A percentile compares a stretch with the other conserved stretches of the same genome.
phyloP scores from a whole-genome alignment of 2,888 invertebrate species.

The Iselma pallidipennis region DNA sequence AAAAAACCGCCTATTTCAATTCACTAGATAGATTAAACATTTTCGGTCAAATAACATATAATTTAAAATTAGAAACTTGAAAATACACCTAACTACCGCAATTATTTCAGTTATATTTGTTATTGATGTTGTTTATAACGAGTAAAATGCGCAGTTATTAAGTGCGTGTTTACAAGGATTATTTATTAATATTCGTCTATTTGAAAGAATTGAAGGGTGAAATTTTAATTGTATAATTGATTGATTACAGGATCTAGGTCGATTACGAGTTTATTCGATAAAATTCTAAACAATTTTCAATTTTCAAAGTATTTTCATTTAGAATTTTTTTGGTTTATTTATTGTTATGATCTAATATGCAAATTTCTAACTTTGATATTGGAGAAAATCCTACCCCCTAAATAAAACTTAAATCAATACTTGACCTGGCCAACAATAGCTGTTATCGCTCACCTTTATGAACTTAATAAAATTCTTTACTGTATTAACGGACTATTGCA shows the following conservation, averaged over 20 bases:
- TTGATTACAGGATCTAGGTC: not conserved
- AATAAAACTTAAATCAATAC: conserved; percentile 22
- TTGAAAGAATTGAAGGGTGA: not conserved
- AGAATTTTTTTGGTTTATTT: too few species aligned
- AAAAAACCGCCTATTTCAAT: too few species aligned
- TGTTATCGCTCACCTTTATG: not conserved
- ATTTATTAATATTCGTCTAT: too few species aligned
- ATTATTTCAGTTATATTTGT: not conserved
- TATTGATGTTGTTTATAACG: not conserved
- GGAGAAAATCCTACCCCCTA: not conserved
- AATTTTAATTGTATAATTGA: not conserved
- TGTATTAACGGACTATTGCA: not conserved
- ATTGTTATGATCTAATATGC: conserved; percentile 17
- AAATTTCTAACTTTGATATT: conserved; percentile 13
- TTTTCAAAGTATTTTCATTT: too few species aligned
- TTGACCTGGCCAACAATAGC: conserved; percentile 11
- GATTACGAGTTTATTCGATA: not conserved
- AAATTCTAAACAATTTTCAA: too few species aligned
- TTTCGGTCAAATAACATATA: not conserved
- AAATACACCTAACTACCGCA: too few species aligned
- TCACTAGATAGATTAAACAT: too few species aligned
- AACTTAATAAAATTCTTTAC: not conserved
- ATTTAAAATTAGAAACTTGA: not conserved
- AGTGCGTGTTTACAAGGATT: too few species aligned
- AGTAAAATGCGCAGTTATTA: not conserved